Percentiles rank a stretch among this genome's conserved stretches.
Evolutionary conservation across 2,797 vertebrate genomes (phyloP).

Genomic region (Eospalax fontanierii): DNA sequence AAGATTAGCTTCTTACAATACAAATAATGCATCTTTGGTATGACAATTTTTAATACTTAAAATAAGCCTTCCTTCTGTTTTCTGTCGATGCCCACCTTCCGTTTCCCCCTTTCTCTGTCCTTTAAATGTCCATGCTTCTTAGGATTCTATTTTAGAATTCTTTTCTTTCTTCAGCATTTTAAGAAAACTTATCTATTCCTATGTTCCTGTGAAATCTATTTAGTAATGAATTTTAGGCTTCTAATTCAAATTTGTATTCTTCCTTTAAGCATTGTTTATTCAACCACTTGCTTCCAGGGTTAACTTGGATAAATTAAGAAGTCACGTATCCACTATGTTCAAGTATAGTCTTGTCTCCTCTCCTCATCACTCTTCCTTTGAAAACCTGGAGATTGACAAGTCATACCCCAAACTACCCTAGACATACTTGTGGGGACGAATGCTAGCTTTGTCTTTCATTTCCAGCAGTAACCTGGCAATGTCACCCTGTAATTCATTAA

Average conservation of each 20-base stretch:
- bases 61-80: background rate
- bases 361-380: background rate
- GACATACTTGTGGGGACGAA: fast-evolving
- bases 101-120: background rate
- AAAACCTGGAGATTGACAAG: background rate
- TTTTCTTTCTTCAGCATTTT: background rate
- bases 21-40: slow-evolving; percentile 27
- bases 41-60: slow-evolving; percentile 32
- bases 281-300: too few species aligned
- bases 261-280: background rate
- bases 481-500: background rate
- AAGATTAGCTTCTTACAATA: slow-evolving; percentile 4
- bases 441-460: background rate
- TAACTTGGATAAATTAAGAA: background rate
- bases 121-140: background rate
- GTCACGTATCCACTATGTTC: too few species aligned
- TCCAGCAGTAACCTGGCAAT: background rate
- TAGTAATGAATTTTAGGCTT: slow-evolving; percentile 10
- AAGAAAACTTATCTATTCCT: background rate
- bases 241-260: background rate
- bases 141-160: background rate
- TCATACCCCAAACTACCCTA: background rate
- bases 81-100: background rate
- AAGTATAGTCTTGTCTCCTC: too few species aligned
- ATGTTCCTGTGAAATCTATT: background rate